Percentiles rank a stretch among this genome's conserved stretches.
Evolutionary conservation across 2,888 invertebrate species (phyloP).

Genomic region (Peribatodes rhomboidaria): DNA sequence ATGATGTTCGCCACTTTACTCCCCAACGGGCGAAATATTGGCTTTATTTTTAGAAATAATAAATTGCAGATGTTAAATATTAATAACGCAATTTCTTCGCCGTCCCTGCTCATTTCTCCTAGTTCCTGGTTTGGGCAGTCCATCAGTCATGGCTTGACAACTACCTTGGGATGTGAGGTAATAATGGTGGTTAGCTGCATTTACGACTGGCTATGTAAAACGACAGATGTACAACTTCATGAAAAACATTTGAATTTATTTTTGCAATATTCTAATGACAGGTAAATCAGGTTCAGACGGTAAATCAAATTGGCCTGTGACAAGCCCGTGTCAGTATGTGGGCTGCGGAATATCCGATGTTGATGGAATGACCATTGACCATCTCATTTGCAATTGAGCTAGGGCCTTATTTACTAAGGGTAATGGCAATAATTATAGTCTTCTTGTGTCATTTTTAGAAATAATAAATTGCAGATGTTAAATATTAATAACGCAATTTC

Average conservation of each 20-base stretch:
- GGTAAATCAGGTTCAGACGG: too few relatives aligned
- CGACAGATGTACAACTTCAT: neutral
- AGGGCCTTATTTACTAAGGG: too few relatives aligned
- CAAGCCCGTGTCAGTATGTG: constrained; percentile 51
- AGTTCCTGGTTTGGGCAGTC: constrained; percentile 19
- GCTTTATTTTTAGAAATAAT: constrained; percentile 45
- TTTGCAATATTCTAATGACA: too few relatives aligned
- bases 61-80: constrained; percentile 63
- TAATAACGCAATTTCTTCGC: constrained; percentile 58
- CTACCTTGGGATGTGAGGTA: constrained; percentile 38
- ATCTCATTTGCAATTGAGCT: too few relatives aligned
- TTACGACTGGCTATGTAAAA: neutral
- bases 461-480: constrained; percentile 58
- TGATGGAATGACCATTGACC: neutral
- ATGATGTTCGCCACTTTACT: constrained; percentile 21
- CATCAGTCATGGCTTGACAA: constrained; percentile 62
- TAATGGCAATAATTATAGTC: too few relatives aligned
- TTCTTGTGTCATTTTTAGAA: constrained; percentile 38
- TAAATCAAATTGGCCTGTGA: constrained; percentile 63
- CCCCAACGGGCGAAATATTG: constrained; percentile 17
- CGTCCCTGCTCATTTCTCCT: constrained; percentile 38
- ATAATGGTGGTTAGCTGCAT: constrained; percentile 20
- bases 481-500: constrained; percentile 66
- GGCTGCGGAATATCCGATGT: neutral
- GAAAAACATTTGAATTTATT: neutral